Conservation (phyloP, 2,113 vertebrate species). For the Oncorhynchus kisutch region DNA sequence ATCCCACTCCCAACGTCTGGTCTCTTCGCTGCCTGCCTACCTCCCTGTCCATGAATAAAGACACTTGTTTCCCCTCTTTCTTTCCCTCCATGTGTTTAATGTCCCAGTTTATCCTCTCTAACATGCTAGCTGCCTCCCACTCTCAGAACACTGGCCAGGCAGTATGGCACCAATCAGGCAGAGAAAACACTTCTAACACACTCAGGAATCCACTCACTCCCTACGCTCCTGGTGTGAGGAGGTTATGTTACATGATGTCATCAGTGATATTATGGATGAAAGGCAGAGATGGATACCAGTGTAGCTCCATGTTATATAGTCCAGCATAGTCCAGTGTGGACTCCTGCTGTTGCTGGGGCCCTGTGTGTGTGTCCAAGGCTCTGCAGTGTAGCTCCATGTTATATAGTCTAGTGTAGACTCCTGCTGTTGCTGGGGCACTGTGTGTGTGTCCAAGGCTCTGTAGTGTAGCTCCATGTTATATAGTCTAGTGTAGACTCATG, state of each 20-base stretch:
- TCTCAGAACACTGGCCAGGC: background rate
- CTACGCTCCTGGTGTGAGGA: background rate
- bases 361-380: background rate
- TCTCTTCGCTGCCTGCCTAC: constrained; percentile 1
- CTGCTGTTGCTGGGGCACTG: background rate
- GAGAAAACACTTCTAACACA: background rate
- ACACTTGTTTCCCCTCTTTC: background rate
- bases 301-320: background rate
- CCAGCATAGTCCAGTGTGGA: background rate
- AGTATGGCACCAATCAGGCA: background rate
- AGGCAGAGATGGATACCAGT: background rate
- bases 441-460: background rate
- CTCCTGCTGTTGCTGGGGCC: background rate
- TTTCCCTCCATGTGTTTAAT: constrained; percentile 24
- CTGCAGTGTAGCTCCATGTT: no score
- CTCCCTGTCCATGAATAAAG: constrained; percentile 21
- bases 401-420: background rate
- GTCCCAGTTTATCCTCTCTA: constrained; percentile 20
- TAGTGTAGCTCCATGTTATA: no score
- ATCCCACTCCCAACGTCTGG: constrained; percentile 18
- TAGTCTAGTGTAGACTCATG: no score
- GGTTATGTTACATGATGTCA: background rate
- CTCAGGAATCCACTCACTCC: background rate
- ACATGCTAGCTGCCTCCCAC: background rate
- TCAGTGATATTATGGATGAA: background rate